phyloP scores from a whole-genome alignment of 2,888 invertebrate species.

The Callyntrura sp. region DNA sequence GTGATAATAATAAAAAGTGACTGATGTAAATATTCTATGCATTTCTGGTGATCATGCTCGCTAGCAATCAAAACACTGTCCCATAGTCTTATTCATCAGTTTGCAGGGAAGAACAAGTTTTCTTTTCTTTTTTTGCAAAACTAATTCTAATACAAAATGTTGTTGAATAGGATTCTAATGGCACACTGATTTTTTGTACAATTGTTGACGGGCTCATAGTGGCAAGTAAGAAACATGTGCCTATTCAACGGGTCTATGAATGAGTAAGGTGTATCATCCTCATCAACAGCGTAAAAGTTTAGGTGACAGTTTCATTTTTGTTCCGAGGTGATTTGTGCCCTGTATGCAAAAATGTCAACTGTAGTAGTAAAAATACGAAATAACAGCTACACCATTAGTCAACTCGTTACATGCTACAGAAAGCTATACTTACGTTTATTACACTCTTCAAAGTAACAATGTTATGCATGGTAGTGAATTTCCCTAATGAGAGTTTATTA shows the following conservation, averaged over 20 bases:
- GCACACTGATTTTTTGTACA: not conserved
- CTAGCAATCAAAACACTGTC: conserved; percentile 36
- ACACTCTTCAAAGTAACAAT: conserved; percentile 4
- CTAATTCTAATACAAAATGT: too few species aligned
- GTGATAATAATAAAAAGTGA: conserved; percentile 39
- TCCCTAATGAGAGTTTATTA: conserved; percentile 75
- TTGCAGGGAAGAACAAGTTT: conserved; percentile 15
- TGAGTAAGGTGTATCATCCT: conserved; percentile 48
- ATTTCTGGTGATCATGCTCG: not conserved
- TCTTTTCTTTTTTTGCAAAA: not conserved
- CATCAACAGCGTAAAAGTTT: conserved; percentile 44
- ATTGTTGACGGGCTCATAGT: not conserved
- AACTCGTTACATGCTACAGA: conserved; percentile 37
- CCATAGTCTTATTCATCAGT: not conserved
- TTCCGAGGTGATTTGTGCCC: conserved; percentile 53
- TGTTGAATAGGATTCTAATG: not conserved
- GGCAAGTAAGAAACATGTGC: not conserved
- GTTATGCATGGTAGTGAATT: conserved; percentile 32
- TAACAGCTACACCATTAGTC: conserved; percentile 49
- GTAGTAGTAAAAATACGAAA: conserved; percentile 2
- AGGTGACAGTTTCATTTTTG: conserved; percentile 67
- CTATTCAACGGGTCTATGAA: not conserved
- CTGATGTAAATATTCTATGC: not conserved
- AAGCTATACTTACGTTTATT: not conserved
- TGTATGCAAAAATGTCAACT: conserved; percentile 47